Conservation (phyloP, 2,888 invertebrate genomes). For the Eurytoma californica region DNA sequence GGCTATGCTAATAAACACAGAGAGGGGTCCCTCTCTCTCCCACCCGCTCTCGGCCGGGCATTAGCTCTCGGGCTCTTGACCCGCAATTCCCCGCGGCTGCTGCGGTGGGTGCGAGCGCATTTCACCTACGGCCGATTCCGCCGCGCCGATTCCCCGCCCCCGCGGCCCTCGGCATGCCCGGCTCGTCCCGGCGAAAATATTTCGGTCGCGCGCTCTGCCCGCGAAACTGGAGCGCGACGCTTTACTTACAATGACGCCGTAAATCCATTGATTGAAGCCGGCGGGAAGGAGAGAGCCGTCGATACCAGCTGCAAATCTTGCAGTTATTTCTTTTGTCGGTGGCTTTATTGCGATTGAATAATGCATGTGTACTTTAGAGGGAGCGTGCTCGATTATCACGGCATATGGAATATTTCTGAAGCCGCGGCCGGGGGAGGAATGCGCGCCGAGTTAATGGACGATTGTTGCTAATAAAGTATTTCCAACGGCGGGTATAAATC, state of each 20-base stretch:
- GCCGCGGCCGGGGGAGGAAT: not conserved
- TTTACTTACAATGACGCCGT: slow-evolving; percentile 39
- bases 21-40: not conserved
- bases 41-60: not conserved
- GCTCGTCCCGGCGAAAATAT: not conserved
- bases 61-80: slow-evolving; percentile 29
- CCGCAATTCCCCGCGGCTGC: slow-evolving; percentile 27
- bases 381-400: not conserved
- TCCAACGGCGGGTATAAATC: no score
- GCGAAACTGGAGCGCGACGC: not conserved
- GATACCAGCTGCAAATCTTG: no score
- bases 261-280: slow-evolving; percentile 36
- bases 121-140: not conserved
- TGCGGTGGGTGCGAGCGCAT: not conserved
- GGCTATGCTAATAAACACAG: slow-evolving; percentile 58
- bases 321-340: not conserved
- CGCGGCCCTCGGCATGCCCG: no score
- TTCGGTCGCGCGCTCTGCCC: not conserved
- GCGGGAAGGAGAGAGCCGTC: not conserved
- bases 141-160: no score
- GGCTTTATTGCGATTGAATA: slow-evolving; percentile 9
- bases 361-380: slow-evolving; percentile 11
- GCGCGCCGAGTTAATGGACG: not conserved
- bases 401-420: no score
- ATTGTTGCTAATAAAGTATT: no score